A percentile compares a stretch with the other conserved stretches of the same genome.
These are phyloP conservation scores for Colletes gigas DNA, from an alignment of 1,140 invertebrate genomes.

Conservation along the genomic window DNA sequence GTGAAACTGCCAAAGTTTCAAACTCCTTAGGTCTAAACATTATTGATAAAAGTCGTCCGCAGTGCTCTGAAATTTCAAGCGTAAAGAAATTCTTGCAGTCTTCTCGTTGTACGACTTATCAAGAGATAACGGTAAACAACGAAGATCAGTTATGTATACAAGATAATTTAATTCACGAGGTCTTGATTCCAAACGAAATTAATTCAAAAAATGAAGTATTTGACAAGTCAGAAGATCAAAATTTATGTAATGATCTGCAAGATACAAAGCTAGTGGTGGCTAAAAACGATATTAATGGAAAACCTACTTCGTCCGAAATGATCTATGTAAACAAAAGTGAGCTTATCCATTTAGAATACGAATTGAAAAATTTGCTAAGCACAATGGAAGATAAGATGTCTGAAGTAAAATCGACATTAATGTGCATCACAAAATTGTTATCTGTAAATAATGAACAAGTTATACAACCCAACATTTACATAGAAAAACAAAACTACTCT, in stretches of 20 bases:
- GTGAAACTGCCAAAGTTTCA: not conserved
- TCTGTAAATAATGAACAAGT: not conserved
- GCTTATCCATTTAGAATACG: not conserved
- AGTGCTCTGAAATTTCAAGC: too few species aligned
- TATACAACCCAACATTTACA: not conserved
- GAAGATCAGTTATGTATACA: not conserved
- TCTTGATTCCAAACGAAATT: not conserved
- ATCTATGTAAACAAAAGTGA: conserved; percentile 7
- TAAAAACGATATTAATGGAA: not conserved
- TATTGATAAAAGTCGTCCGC: too few species aligned
- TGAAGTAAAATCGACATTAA: conserved; percentile 13
- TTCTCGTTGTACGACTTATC: too few species aligned
- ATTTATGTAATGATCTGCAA: conserved; percentile 17
- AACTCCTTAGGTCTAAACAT: not conserved
- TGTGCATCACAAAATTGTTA: conserved; percentile 1
- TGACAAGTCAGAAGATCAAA: not conserved
- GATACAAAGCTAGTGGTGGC: not conserved
- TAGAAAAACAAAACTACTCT: not conserved
- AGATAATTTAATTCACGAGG: not conserved
- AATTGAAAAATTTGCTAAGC: conserved; percentile 14
- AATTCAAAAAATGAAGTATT: not conserved
- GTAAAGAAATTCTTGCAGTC: too few species aligned
- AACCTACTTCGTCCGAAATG: not conserved
- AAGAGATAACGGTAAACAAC: not conserved
- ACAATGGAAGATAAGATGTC: conserved; percentile 8